Conservation (phyloP, 2,797 vertebrate species). For the Podargus strigoides region DNA sequence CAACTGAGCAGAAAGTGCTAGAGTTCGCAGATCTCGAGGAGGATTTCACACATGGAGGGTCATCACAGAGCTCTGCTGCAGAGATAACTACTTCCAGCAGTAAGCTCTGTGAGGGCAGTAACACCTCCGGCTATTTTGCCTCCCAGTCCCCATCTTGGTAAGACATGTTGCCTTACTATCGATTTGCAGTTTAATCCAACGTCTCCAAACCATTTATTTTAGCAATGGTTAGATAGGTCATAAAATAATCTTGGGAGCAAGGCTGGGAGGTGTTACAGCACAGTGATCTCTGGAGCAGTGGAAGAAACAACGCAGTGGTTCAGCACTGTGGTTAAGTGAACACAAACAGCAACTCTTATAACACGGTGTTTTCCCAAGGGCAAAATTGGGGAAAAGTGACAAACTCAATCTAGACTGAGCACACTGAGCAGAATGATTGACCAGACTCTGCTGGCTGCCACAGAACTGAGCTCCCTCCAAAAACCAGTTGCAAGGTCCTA, state of each 20-base stretch:
- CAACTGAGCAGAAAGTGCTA: neutral
- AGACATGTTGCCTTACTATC: fast-evolving
- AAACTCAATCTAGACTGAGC: neutral
- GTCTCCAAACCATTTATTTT: neutral
- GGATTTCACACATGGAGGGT: neutral
- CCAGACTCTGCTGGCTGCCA: neutral
- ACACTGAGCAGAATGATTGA: neutral
- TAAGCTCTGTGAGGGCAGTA: fast-evolving
- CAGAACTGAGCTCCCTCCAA: fast-evolving
- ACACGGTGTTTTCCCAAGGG: neutral
- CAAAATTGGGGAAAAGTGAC: neutral
- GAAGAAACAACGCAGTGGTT: fast-evolving
- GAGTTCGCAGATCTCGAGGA: neutral
- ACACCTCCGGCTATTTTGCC: neutral
- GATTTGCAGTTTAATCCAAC: neutral
- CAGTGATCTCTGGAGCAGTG: fast-evolving
- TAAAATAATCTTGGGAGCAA: neutral
- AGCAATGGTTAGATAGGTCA: neutral
- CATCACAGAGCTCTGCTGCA: neutral
- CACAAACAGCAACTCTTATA: neutral
- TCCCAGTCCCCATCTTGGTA: neutral
- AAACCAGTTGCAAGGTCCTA: fast-evolving
- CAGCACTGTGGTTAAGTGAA: neutral
- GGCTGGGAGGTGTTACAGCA: neutral
- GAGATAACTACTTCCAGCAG: neutral